phyloP scores from a whole-genome alignment of 2,888 invertebrate genomes.

The Aleiodes testaceus region DNA sequence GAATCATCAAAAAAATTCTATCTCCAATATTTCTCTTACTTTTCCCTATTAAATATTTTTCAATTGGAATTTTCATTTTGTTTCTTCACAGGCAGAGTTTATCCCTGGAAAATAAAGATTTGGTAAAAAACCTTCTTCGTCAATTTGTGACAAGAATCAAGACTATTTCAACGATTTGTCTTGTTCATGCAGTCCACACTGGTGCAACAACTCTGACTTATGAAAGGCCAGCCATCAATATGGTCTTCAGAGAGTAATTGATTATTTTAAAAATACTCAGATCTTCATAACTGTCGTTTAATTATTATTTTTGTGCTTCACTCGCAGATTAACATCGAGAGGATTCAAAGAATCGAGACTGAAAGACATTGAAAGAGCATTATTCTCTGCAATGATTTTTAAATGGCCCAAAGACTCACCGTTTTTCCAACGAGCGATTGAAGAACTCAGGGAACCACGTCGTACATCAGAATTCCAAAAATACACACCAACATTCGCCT shows the following conservation, averaged over 20 bases:
- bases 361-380: slow-evolving; percentile 85
- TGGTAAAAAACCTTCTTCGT: slow-evolving; percentile 38
- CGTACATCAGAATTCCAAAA: slow-evolving; percentile 76
- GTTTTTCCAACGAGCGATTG: slow-evolving; percentile 71
- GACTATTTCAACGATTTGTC: slow-evolving; percentile 77
- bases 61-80: not conserved
- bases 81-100: slow-evolving; percentile 53
- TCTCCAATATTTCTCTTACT: not conserved
- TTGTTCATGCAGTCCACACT: slow-evolving; percentile 80
- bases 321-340: slow-evolving; percentile 69
- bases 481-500: slow-evolving; percentile 51
- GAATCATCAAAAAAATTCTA: too few relatives aligned
- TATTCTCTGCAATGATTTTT: slow-evolving; percentile 78
- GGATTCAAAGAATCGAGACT: slow-evolving; percentile 75
- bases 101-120: not conserved
- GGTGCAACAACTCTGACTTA: slow-evolving; percentile 76
- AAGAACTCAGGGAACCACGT: slow-evolving; percentile 75
- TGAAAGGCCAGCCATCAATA: slow-evolving; percentile 72
- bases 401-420: slow-evolving; percentile 75
- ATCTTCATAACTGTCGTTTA: not conserved
- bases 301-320: not conserved
- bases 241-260: slow-evolving; percentile 73
- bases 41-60: too few relatives aligned
- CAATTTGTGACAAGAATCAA: slow-evolving; percentile 74
- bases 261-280: not conserved